phyloP scores from a whole-genome alignment of 2,888 invertebrate genomes.

The Brachyopa scutellaris region DNA sequence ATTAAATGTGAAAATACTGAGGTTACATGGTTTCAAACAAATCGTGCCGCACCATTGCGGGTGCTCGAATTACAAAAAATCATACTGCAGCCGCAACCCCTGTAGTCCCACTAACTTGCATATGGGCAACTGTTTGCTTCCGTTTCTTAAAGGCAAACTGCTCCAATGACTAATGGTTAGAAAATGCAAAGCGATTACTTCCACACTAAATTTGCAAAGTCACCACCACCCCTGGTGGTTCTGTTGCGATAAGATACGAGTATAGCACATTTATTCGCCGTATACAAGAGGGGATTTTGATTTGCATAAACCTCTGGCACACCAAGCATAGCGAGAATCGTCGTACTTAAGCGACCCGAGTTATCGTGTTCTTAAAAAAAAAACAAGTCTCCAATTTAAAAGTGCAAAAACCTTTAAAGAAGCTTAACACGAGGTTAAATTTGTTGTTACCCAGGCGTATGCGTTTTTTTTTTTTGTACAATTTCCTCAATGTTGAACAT shows the following conservation, averaged over 20 bases:
- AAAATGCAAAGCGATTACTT: constrained; percentile 68
- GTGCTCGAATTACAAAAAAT: too few relatives aligned
- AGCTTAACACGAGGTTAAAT: constrained; percentile 51
- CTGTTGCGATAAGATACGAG: constrained; percentile 53
- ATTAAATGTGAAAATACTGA: too few relatives aligned
- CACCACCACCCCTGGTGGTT: constrained; percentile 36
- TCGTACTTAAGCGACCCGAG: constrained; percentile 27
- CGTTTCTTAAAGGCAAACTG: constrained; percentile 37
- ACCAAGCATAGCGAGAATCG: constrained; percentile 9
- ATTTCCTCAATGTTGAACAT: constrained; percentile 45
- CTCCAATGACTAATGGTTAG: constrained; percentile 64
- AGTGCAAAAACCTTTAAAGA: constrained; percentile 63
- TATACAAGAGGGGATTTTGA: constrained; percentile 50
- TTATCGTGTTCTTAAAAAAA: constrained; percentile 27
- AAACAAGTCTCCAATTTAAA: constrained; percentile 22
- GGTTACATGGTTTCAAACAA: too few relatives aligned
- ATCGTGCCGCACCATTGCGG: too few relatives aligned
- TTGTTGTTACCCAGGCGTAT: constrained; percentile 30
- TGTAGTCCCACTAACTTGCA: neutral
- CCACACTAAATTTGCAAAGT: constrained; percentile 63
- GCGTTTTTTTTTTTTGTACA: constrained; percentile 55
- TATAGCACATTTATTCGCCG: constrained; percentile 50
- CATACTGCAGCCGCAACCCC: too few relatives aligned
- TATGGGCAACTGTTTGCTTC: constrained; percentile 24
- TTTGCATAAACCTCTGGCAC: constrained; percentile 64